phyloP scores from a whole-genome alignment of 2,888 invertebrate species.

The Drosophila mulleri region DNA sequence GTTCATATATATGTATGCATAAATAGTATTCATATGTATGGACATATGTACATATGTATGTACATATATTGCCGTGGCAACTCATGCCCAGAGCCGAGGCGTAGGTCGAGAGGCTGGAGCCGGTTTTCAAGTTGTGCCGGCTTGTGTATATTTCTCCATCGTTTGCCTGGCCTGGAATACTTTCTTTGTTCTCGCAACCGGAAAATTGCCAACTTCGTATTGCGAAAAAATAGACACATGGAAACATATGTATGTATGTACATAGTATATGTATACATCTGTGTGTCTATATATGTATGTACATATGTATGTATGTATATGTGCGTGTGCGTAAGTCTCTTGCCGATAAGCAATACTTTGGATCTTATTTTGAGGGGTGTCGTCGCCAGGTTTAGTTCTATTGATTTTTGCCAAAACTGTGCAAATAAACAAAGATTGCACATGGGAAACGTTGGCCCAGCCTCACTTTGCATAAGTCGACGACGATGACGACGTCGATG shows the following conservation, averaged over 20 bases:
- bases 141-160: slow-evolving; percentile 26
- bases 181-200: slow-evolving; percentile 72
- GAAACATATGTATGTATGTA: slow-evolving; percentile 6
- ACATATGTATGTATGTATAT: neutral
- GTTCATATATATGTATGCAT: neutral
- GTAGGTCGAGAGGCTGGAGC: slow-evolving; percentile 60
- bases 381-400: slow-evolving; percentile 29
- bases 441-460: slow-evolving; percentile 40
- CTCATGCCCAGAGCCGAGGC: slow-evolving; percentile 33
- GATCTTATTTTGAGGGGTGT: slow-evolving; percentile 18
- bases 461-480: slow-evolving; percentile 52
- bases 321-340: neutral
- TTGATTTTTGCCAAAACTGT: slow-evolving; percentile 36
- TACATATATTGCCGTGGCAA: slow-evolving; percentile 33
- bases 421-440: slow-evolving; percentile 59
- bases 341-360: neutral
- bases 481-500: slow-evolving; percentile 6
- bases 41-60: neutral
- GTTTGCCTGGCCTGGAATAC: slow-evolving; percentile 54
- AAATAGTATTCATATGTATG: slow-evolving; percentile 13
- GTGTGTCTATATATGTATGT: neutral
- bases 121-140: slow-evolving; percentile 61
- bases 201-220: slow-evolving; percentile 53
- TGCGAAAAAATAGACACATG: slow-evolving; percentile 28
- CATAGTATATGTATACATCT: neutral